phyloP scores from a whole-genome alignment of 1,140 invertebrate genomes.

The Chrysomallon squamiferum region DNA sequence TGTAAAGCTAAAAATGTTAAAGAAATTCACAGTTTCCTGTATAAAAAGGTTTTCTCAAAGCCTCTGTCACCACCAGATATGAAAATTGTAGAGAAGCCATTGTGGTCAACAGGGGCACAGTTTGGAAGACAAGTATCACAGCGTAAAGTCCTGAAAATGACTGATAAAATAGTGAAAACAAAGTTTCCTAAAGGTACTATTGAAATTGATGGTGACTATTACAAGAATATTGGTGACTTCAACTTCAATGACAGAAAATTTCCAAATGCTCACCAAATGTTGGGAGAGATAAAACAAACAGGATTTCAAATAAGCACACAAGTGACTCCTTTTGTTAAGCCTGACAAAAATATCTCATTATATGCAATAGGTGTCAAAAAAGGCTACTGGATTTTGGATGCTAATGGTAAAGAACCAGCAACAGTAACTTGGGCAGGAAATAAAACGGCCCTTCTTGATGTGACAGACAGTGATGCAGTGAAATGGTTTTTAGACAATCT shows the following conservation, averaged over 20 bases:
- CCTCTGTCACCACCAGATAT: conserved; percentile 70
- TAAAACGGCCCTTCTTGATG: conserved; percentile 61
- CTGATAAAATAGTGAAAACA: conserved; percentile 72
- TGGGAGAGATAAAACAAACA: conserved; percentile 69
- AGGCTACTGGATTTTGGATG: conserved; percentile 14
- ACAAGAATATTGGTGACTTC: conserved; percentile 82
- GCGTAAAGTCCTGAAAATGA: conserved; percentile 71
- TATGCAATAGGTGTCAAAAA: conserved; percentile 17
- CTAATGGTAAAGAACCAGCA: neutral
- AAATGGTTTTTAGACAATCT: conserved; percentile 66
- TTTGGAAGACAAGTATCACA: conserved; percentile 74
- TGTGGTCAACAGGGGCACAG: conserved; percentile 90
- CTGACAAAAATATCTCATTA: conserved; percentile 10
- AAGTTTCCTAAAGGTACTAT: conserved; percentile 72
- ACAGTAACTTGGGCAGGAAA: conserved; percentile 1
- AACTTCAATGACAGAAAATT: conserved; percentile 77
- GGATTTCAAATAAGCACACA: conserved; percentile 81
- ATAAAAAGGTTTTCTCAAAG: conserved; percentile 28
- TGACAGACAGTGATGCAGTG: conserved; percentile 73
- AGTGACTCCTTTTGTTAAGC: conserved; percentile 80
- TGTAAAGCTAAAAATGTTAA: conserved; percentile 40
- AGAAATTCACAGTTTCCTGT: conserved; percentile 33
- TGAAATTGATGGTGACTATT: conserved; percentile 92
- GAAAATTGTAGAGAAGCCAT: conserved; percentile 76
- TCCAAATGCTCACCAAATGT: conserved; percentile 71